These are phyloP conservation scores for Formica selysi DNA, from an alignment of 1,140 invertebrate species.

Conservation along the genomic window DNA sequence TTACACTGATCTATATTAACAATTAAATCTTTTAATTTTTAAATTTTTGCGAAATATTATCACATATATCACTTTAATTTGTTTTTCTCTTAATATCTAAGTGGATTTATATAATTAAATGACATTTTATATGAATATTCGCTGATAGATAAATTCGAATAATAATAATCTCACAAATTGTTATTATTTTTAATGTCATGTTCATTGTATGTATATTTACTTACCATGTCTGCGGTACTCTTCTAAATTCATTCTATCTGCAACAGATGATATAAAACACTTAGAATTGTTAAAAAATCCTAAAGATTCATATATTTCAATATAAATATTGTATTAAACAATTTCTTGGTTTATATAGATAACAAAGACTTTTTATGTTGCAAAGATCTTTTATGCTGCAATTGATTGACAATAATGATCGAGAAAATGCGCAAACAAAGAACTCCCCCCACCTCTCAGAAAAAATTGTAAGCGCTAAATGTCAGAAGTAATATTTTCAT, in stretches of 20 bases:
- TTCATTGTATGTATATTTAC: slow-evolving; percentile 51
- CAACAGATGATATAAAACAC: slow-evolving; percentile 44
- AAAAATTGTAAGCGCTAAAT: slow-evolving; percentile 16
- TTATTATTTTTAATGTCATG: background rate
- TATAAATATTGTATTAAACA: background rate
- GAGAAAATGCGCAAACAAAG: slow-evolving; percentile 22
- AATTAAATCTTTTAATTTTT: background rate
- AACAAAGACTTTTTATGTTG: slow-evolving; percentile 4
- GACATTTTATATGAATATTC: background rate
- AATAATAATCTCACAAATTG: background rate
- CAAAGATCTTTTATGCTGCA: slow-evolving; percentile 4
- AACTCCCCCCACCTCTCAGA: background rate
- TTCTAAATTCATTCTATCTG: slow-evolving; percentile 85
- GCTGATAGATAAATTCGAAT: background rate
- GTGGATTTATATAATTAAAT: background rate
- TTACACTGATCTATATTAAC: slow-evolving; percentile 4
- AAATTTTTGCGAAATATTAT: background rate
- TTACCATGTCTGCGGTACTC: slow-evolving; percentile 86
- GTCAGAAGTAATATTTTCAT: slow-evolving; percentile 15
- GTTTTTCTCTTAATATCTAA: background rate
- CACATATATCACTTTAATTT: background rate
- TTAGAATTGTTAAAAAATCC: background rate
- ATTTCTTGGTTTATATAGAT: background rate
- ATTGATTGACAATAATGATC: slow-evolving; percentile 21
- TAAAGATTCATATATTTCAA: background rate